Percentiles rank a stretch among this genome's conserved stretches.
phyloP scores from a whole-genome alignment of 2,888 invertebrate species.

The Bruchidius siliquastri region DNA sequence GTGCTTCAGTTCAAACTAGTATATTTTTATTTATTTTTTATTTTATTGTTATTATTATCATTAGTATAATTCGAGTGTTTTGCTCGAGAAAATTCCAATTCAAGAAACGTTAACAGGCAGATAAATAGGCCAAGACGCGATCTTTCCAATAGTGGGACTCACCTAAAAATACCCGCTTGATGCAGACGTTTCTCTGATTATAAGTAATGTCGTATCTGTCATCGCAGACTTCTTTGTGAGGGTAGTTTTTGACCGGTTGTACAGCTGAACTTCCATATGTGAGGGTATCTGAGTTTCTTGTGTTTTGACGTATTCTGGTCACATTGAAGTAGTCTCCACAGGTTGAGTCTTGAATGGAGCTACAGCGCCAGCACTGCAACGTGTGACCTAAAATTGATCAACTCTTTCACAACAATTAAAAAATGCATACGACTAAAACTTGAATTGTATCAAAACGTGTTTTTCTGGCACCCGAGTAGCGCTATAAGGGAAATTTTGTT shows the following conservation, averaged over 20 bases:
- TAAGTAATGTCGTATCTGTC: conserved; percentile 20
- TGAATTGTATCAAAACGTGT: too few relatives aligned
- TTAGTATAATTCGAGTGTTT: too few relatives aligned
- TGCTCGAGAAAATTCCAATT: too few relatives aligned
- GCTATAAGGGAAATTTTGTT: too few relatives aligned
- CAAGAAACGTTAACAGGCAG: too few relatives aligned
- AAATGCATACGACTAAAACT: too few relatives aligned
- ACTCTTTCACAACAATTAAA: background rate
- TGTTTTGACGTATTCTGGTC: conserved; percentile 38
- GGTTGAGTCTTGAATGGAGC: conserved; percentile 63
- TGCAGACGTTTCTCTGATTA: conserved; percentile 27
- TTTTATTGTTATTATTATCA: too few relatives aligned
- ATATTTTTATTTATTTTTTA: too few relatives aligned
- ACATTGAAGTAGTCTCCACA: conserved; percentile 72
- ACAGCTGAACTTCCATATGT: conserved; percentile 34
- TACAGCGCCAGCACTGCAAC: conserved; percentile 72
- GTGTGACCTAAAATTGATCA: conserved; percentile 55
- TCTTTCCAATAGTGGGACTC: conserved; percentile 4
- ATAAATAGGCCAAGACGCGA: too few relatives aligned
- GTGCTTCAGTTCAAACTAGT: too few relatives aligned
- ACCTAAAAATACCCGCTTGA: conserved; percentile 26
- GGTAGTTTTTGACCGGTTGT: conserved; percentile 17
- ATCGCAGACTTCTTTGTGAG: conserved; percentile 23
- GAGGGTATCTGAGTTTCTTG: conserved; percentile 34
- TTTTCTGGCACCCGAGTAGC: too few relatives aligned